Percentiles rank a stretch among this genome's conserved stretches.
phyloP scores from a whole-genome alignment of 2,797 vertebrate species.

The Cichlasoma orientale region DNA sequence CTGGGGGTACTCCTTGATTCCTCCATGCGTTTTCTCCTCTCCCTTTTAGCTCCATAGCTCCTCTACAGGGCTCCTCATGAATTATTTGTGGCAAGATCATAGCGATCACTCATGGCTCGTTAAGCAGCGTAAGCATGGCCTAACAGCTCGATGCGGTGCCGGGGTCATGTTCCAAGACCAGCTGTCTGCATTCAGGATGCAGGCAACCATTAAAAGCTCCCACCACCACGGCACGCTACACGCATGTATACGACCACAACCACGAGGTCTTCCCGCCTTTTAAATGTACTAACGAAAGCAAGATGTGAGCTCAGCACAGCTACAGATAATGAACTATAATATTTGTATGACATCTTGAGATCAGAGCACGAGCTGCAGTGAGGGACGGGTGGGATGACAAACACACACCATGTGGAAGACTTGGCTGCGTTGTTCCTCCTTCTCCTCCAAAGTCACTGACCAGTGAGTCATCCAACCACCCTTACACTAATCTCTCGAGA shows the following conservation, averaged over 20 bases:
- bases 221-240: background rate
- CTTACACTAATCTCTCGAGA: slow-evolving; percentile 62
- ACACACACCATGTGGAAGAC: slow-evolving; percentile 40
- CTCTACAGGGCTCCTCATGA: slow-evolving; percentile 75
- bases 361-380: slow-evolving; percentile 13
- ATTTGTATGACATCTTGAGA: slow-evolving; percentile 28
- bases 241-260: background rate
- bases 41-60: slow-evolving; percentile 64
- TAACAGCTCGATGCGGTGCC: slow-evolving; percentile 62
- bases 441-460: slow-evolving; percentile 61
- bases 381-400: slow-evolving; percentile 48
- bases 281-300: slow-evolving; percentile 8
- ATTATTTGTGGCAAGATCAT: slow-evolving; percentile 82
- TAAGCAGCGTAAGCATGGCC: slow-evolving; percentile 73
- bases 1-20: slow-evolving; percentile 19
- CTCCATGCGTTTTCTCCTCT: slow-evolving; percentile 10
- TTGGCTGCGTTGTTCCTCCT: slow-evolving; percentile 39
- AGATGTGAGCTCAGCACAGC: background rate
- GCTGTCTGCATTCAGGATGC: slow-evolving; percentile 63
- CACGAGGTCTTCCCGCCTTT: background rate
- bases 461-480: slow-evolving; percentile 63
- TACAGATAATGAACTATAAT: background rate
- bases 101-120: slow-evolving; percentile 79
- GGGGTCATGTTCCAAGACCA: slow-evolving; percentile 68
- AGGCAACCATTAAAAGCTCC: slow-evolving; percentile 7